Conservation (phyloP, 2,888 invertebrate genomes). For the Synanthedon formicaeformis region DNA sequence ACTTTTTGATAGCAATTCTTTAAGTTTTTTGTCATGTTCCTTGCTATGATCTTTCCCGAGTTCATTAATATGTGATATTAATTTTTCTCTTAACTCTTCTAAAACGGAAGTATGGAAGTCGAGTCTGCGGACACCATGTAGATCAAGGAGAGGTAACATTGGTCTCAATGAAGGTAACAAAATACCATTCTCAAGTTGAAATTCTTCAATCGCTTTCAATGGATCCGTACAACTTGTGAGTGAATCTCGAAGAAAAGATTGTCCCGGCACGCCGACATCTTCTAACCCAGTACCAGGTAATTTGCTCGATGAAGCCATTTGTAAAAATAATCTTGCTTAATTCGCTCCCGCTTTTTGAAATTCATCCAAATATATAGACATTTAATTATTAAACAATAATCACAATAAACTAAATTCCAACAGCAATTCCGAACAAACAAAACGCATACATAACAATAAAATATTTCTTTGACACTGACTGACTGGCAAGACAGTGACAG, state of each 20-base stretch:
- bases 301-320: constrained; percentile 60
- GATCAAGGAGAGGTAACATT: constrained; percentile 93
- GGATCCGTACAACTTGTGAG: constrained; percentile 97
- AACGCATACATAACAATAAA: too few relatives aligned
- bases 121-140: constrained; percentile 91
- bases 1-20: constrained; percentile 90
- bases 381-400: too few relatives aligned
- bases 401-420: too few relatives aligned
- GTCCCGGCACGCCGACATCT: constrained; percentile 88
- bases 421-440: too few relatives aligned
- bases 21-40: constrained; percentile 85
- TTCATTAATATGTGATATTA: constrained; percentile 86
- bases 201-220: constrained; percentile 97
- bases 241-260: constrained; percentile 88
- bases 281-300: constrained; percentile 76
- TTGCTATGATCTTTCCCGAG: constrained; percentile 79
- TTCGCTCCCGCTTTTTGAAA: neutral
- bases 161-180: constrained; percentile 91
- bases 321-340: neutral
- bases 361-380: neutral
- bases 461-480: too few relatives aligned
- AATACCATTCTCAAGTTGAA: constrained; percentile 95
- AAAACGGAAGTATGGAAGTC: constrained; percentile 96
- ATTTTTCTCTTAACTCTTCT: constrained; percentile 77
- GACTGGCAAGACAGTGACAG: too few relatives aligned